Base-by-base conservation (phyloP, 2,113 vertebrate genomes). In the Aegotheles bennettii region DNA sequence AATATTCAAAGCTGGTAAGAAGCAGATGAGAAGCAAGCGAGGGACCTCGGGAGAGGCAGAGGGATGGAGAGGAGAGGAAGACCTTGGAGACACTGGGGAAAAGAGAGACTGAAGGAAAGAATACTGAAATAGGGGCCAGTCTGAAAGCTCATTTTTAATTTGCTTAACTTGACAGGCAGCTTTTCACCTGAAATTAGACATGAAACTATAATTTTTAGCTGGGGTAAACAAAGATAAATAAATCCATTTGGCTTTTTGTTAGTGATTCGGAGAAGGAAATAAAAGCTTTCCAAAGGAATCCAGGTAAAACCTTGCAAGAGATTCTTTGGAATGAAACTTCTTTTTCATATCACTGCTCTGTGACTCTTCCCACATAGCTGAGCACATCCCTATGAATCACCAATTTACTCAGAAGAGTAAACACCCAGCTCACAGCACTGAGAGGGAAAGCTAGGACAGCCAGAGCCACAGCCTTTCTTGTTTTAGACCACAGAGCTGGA, bases 321-420 rank as follows among this genome's bases (percentile, higher is more conserved):
- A 60, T 76, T 79, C 13, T 51, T 64, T 35, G 47, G 36, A 5
- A 33, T 74, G 84, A 89, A 81, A 13, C 33, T 51, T 95, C 51
- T 53, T 95, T 96, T 96, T 83, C 85, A 60, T 69, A 43, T 95
- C 94, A 65, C 87, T 94, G 47, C 11, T 93, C 70, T 88, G 57
- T 90, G 75, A 85, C 43, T 95, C 87, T 93, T 82, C 95, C 93
- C 89, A 96, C 94, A 93, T 33, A 90, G 84, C 87, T 84, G 77
- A 93, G 53, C 74, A 93, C 67, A 78, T 79, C 87, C 40, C 25
- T 43, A 81, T 95, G 95, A 94, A 89, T 96, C 96, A 96, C 78
- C n/a, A 48, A 78, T 96, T 95, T 91, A 90, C 84, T 91, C 86
- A 80, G 86, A 96, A 57, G 69, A 90, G 89, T 94, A 89, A 95